Percentiles rank a stretch among this genome's conserved stretches.
phyloP scores from a whole-genome alignment of 2,113 vertebrate genomes.

The Bagarius yarrelli region DNA sequence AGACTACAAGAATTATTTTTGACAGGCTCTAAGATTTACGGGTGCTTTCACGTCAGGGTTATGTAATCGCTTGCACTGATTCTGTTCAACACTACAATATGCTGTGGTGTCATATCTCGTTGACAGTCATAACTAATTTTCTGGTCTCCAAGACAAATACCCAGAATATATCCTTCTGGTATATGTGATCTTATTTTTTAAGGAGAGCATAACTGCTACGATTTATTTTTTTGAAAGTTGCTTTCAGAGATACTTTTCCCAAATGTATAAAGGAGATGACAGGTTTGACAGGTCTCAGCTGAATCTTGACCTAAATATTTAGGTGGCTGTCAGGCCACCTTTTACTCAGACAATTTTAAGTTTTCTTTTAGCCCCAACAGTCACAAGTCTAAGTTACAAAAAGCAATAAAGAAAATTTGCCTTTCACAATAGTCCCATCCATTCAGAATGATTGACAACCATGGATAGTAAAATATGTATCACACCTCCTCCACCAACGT shows the following conservation, averaged over 20 bases:
- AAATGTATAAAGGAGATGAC: slow-evolving; percentile 4
- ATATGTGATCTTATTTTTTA: neutral
- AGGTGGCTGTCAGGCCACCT: slow-evolving; percentile 41
- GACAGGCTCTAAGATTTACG: slow-evolving; percentile 21
- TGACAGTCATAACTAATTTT: slow-evolving; percentile 25
- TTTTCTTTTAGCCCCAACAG: slow-evolving; percentile 19
- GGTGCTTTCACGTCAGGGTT: slow-evolving; percentile 11
- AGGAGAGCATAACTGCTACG: neutral
- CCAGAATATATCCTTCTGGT: neutral
- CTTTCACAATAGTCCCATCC: slow-evolving; percentile 44
- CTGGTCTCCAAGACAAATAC: neutral
- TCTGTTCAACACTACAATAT: slow-evolving; percentile 34
- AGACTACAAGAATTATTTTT: slow-evolving; percentile 53
- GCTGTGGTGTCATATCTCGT: slow-evolving; percentile 28
- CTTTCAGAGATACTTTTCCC: slow-evolving; percentile 3
- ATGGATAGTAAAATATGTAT: slow-evolving; percentile 49
- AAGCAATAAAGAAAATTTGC: slow-evolving; percentile 28
- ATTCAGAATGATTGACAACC: slow-evolving; percentile 57
- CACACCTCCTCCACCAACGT: neutral
- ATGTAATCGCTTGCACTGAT: neutral
- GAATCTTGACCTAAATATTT: slow-evolving; percentile 44
- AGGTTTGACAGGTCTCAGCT: slow-evolving; percentile 34
- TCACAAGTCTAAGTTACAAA: slow-evolving; percentile 21
- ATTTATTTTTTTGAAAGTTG: neutral
- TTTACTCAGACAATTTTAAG: slow-evolving; percentile 16